Evolutionary conservation across 2,113 vertebrate species (phyloP).

Genomic region (Cebus imitator): DNA sequence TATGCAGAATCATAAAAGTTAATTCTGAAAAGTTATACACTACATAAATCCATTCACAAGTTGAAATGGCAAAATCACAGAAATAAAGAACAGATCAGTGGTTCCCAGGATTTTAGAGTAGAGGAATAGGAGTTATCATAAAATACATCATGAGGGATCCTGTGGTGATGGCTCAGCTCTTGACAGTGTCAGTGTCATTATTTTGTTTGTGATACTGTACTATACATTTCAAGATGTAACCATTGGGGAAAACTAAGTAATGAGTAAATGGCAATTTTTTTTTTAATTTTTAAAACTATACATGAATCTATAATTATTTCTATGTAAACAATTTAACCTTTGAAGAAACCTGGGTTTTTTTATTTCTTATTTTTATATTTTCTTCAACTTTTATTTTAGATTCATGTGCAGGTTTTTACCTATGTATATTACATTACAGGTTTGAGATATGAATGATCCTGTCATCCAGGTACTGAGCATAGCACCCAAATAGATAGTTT

Average conservation of each 20-base stretch:
- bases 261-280: too few species aligned
- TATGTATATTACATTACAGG: too few species aligned
- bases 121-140: background rate
- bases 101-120: background rate
- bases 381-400: background rate
- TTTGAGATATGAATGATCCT: too few species aligned
- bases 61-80: background rate
- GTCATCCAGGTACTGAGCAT: too few species aligned
- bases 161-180: background rate
- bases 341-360: background rate
- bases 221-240: background rate
- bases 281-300: too few species aligned
- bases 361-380: background rate
- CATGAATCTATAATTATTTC: too few species aligned
- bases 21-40: background rate
- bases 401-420: too few species aligned
- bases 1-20: background rate
- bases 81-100: background rate
- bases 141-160: background rate
- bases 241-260: too few species aligned
- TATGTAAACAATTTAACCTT: background rate
- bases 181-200: background rate
- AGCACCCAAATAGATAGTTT: too few species aligned
- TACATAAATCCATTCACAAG: background rate
- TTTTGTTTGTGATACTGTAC: background rate